Percentiles rank a stretch among this genome's conserved stretches.
These are phyloP conservation scores for Apamea monoglypha DNA, from an alignment of 2,888 invertebrate genomes.

Conservation along the genomic window DNA sequence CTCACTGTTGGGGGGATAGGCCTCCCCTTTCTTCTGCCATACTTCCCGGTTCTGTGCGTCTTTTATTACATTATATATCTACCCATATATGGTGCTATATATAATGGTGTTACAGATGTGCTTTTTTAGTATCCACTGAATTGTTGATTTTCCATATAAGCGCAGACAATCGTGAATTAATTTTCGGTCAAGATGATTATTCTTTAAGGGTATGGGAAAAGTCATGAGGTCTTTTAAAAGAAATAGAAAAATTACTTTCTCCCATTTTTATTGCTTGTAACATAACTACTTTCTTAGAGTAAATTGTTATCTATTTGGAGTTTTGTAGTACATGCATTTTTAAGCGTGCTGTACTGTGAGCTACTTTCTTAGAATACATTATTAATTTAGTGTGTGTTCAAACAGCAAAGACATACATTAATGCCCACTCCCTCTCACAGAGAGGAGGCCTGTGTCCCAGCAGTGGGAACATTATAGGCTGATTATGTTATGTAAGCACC, in stretches of 20 bases:
- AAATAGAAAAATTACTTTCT: background rate
- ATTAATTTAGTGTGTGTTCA: background rate
- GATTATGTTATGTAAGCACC: too few species aligned
- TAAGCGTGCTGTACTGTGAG: background rate
- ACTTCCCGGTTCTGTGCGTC: too few species aligned
- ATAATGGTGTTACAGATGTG: too few species aligned
- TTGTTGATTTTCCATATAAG: background rate
- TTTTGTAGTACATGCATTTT: background rate
- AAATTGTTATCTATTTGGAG: background rate
- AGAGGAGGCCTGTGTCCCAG: too few species aligned
- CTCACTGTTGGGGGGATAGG: too few species aligned
- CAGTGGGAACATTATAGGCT: too few species aligned
- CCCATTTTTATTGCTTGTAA: background rate
- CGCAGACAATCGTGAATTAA: background rate
- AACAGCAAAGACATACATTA: too few species aligned
- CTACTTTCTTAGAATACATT: background rate
- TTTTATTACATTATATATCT: too few species aligned
- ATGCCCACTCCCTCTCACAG: too few species aligned
- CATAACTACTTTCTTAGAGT: background rate
- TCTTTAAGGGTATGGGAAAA: background rate
- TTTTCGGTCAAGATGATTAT: background rate
- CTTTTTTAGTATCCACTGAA: background rate
- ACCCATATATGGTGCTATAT: too few species aligned
- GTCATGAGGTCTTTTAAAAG: background rate
- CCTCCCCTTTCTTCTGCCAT: too few species aligned